Percentiles rank a stretch among this genome's conserved stretches.
Conservation (phyloP, 2,113 vertebrate species). For the Plotosus lineatus region DNA sequence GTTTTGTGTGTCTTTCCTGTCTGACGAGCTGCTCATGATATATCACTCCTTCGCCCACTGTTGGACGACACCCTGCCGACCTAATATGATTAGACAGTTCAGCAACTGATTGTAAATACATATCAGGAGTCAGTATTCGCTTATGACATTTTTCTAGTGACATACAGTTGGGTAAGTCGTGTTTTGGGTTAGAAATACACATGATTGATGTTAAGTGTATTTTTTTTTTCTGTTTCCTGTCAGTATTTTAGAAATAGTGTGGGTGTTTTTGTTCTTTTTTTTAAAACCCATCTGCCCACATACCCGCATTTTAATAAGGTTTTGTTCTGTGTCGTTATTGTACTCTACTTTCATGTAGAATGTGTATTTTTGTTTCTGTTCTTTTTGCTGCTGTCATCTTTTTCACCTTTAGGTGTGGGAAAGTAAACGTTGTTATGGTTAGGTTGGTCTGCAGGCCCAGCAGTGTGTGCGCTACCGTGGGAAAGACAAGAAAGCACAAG, state of each 20-base stretch:
- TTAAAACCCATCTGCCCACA: neutral
- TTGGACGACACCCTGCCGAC: too few relatives aligned
- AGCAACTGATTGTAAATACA: too few relatives aligned
- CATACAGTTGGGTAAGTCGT: neutral
- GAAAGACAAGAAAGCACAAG: slow-evolving; percentile 15
- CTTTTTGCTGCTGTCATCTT: slow-evolving; percentile 55
- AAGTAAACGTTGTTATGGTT: slow-evolving; percentile 29
- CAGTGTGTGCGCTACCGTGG: slow-evolving; percentile 24
- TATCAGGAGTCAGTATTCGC: neutral
- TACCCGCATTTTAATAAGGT: neutral
- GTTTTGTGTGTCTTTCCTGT: too few relatives aligned
- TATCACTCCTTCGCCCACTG: too few relatives aligned
- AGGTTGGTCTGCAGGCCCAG: slow-evolving; percentile 12
- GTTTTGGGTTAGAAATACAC: neutral
- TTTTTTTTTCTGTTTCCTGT: neutral
- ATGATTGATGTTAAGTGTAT: neutral
- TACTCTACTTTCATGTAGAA: neutral
- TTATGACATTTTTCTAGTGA: neutral
- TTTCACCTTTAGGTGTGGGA: slow-evolving; percentile 40
- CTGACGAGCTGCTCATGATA: too few relatives aligned
- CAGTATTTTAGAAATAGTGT: slow-evolving; percentile 7
- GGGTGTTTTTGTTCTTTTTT: neutral
- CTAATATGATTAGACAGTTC: too few relatives aligned
- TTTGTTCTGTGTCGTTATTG: slow-evolving; percentile 1
- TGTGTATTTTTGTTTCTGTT: neutral